Conservation (phyloP, 2,888 invertebrate species). For the Globia sparganii region DNA sequence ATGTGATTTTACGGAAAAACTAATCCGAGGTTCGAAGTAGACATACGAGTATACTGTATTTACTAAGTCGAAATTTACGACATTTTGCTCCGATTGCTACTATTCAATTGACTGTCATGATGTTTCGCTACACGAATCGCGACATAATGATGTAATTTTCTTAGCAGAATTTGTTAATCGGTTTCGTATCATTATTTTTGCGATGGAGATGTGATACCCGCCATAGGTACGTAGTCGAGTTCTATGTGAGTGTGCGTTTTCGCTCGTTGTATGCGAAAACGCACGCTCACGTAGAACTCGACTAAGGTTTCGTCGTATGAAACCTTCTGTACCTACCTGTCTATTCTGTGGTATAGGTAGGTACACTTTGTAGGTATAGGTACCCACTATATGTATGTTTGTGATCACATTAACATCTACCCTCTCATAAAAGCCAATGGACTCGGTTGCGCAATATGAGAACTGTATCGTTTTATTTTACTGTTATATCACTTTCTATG, state of each 20-base stretch:
- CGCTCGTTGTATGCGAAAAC: no score
- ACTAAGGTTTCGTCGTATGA: not conserved
- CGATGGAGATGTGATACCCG: not conserved
- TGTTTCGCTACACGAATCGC: no score
- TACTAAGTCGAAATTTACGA: no score
- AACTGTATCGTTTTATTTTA: slow-evolving; percentile 84
- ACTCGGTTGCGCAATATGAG: slow-evolving; percentile 78
- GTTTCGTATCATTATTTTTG: no score
- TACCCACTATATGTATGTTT: slow-evolving; percentile 55
- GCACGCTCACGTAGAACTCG: no score
- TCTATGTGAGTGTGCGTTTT: not conserved
- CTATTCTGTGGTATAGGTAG: slow-evolving; percentile 8
- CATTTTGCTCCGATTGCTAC: no score
- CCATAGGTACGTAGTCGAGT: not conserved
- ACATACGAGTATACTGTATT: no score
- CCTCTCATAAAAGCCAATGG: slow-evolving; percentile 84
- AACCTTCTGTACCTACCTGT: slow-evolving; percentile 5
- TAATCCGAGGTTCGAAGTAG: no score
- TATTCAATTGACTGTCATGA: no score
- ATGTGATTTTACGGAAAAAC: no score
- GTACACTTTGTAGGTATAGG: slow-evolving; percentile 27
- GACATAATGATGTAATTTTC: no score
- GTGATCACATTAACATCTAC: slow-evolving; percentile 78
- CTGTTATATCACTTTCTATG: slow-evolving; percentile 80
- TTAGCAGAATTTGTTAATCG: no score